Evolutionary conservation across 2,113 vertebrate genomes (phyloP).

Genomic region (Pituophis catenifer): DNA sequence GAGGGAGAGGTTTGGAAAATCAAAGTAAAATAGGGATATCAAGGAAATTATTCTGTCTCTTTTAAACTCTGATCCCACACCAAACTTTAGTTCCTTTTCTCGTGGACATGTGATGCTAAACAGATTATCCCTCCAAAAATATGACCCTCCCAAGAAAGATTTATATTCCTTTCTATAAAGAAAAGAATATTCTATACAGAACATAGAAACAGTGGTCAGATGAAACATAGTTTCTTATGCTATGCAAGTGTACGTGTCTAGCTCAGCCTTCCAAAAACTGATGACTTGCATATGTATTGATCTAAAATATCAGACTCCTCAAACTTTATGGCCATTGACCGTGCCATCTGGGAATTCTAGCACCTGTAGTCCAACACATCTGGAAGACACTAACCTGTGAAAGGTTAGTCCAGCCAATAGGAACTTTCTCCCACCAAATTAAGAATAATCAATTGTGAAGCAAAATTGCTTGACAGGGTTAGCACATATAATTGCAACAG

Average conservation of each 20-base stretch:
- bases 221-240: not conserved
- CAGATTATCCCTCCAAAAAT: not conserved
- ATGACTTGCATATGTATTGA: not conserved
- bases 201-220: not conserved
- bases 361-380: not conserved
- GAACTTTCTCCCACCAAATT: not conserved
- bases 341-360: not conserved
- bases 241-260: not conserved
- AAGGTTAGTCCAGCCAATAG: not conserved
- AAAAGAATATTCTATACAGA: not conserved
- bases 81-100: not conserved
- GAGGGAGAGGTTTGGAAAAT: not conserved
- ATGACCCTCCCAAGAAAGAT: not conserved
- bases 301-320: not conserved
- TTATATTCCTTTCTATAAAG: not conserved
- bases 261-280: not conserved
- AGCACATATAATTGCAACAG: not conserved
- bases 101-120: not conserved
- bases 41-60: not conserved
- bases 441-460: not conserved
- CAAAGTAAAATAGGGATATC: not conserved
- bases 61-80: not conserved
- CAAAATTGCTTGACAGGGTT: not conserved
- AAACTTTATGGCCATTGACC: not conserved
- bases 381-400: not conserved